Base-by-base conservation (phyloP, 2,888 invertebrate species). In the Hypselothyrea guttata region DNA sequence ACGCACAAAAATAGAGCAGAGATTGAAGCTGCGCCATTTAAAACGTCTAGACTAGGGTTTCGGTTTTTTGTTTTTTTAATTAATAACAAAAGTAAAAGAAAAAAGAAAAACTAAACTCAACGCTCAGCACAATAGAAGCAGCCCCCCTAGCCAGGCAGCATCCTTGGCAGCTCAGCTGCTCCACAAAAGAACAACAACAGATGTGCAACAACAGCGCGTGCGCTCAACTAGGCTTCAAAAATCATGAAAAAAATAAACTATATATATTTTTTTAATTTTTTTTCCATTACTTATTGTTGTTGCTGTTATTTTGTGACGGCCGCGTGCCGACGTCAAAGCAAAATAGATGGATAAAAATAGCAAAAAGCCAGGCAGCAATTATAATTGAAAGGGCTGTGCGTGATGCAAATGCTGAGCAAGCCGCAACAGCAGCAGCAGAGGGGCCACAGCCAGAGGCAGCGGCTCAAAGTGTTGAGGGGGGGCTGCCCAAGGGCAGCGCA, bases 331-430 rank as follows among this genome's bases (percentile, higher is more conserved):
- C 74, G 74, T 69, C 74, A 64, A 69, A 73, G 74, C 60, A 30
- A 71, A 72, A 68, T 73, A 69, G 59, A 69, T 66, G 71, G 62
- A 69, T 79, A 79, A 79, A 84, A 79, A 79, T 79, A 79, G 78
- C 82, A 64, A 76, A 84, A 57, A n/a, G 52, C 68, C 56, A 71
- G 65, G 64, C 72, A 71, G 62, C 82, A 81, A 84, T 78, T 78
- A 81, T 78, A 84, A 78, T 78, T 81, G 82, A 77, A 78, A 81
- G 84, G 82, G 82, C 82, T 84, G 77, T 72, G 84, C 77, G 84
- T 79, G 84, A 76, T 77, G 84, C 55, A 72, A 83, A 84, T 84
- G 81, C 73, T 63, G 71, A 75, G 65, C 49, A 70, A 35, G 35
- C 35, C n/a, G n/a, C n/a, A n/a, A n/a, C n/a, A n/a, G n/a, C n/a